Evolutionary conservation across 2,888 invertebrate species (phyloP).

Genomic region (Pseudococcus viburni): DNA sequence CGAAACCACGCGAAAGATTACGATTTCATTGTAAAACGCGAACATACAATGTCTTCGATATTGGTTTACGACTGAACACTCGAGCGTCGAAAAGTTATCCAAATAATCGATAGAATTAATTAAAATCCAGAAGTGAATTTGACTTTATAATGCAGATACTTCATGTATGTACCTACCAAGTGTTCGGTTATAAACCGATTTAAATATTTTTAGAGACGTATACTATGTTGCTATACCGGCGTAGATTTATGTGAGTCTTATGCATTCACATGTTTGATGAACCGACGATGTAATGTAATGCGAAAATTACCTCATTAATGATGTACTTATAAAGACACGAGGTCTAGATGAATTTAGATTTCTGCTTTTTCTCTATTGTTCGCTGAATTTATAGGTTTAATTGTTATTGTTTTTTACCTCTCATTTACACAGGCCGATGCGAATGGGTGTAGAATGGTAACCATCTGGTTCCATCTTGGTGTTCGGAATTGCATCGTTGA

Average conservation of each 20-base stretch:
- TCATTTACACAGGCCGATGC: no score
- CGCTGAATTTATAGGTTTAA: no score
- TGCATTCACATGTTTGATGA: background rate
- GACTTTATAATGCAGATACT: constrained; percentile 31
- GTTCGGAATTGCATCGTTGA: no score
- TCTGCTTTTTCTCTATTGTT: no score
- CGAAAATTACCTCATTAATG: background rate
- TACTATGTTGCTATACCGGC: background rate
- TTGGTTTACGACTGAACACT: background rate
- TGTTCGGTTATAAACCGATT: background rate
- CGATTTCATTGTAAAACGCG: background rate
- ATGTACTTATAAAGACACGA: background rate
- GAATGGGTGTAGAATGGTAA: no score
- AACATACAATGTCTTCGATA: constrained; percentile 17
- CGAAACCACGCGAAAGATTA: background rate
- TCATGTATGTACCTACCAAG: background rate
- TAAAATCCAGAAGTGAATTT: constrained; percentile 23
- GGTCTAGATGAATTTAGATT: background rate
- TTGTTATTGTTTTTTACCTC: no score
- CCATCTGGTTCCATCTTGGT: no score
- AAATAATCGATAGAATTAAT: constrained; percentile 45
- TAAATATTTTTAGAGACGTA: background rate
- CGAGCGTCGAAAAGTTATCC: background rate
- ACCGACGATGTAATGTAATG: background rate
- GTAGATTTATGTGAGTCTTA: background rate